These are phyloP conservation scores for Oreotrochilus melanogaster DNA, from an alignment of 2,113 vertebrate genomes.

Conservation along the genomic window DNA sequence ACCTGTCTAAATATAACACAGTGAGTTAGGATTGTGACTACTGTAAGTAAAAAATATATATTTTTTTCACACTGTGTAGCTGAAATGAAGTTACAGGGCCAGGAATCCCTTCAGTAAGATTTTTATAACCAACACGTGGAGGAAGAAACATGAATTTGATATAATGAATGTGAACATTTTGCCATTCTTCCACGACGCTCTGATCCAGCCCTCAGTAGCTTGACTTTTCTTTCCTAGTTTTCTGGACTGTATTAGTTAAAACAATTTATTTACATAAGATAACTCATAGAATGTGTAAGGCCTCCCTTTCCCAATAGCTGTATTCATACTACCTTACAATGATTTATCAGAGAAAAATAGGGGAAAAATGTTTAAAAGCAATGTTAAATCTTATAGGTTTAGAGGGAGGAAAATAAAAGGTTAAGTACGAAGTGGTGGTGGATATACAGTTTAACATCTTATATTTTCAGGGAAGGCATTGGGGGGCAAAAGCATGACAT, in stretches of 20 bases:
- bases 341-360: neutral
- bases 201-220: neutral
- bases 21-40: neutral
- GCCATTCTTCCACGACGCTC: neutral
- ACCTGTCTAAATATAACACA: neutral
- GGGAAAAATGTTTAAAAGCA: neutral
- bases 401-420: neutral
- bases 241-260: neutral
- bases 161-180: neutral
- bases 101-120: neutral
- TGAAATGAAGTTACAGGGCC: neutral
- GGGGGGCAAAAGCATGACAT: no score
- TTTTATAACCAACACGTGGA: neutral
- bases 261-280: neutral
- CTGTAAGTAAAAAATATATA: neutral
- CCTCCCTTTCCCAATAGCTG: neutral
- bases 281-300: neutral
- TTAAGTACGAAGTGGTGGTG: neutral
- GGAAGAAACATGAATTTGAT: neutral
- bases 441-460: no score
- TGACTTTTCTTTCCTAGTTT: neutral
- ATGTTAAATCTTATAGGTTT: neutral
- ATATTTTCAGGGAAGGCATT: no score
- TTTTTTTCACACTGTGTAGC: neutral
- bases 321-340: neutral